Base-by-base conservation (phyloP, 2,113 vertebrate genomes). In the Osmerus eperlanus region DNA sequence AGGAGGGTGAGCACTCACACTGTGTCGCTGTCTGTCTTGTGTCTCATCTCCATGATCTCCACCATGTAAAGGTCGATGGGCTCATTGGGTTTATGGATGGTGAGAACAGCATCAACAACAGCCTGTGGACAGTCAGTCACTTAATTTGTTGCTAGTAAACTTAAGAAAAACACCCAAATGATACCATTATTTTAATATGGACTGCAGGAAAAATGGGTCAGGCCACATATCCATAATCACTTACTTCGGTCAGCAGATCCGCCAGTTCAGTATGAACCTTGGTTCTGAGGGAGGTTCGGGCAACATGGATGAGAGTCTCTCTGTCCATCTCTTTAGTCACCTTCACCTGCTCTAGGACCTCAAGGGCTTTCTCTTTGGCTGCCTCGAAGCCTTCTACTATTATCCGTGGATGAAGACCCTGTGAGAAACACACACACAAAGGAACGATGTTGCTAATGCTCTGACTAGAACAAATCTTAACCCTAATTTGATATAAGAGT, bases 31-130 rank as follows among this genome's bases (percentile, higher is more conserved):
- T 98, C 97, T 0, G 95, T 96, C 87, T 97, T 99, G 83, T 99
- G 97, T 69, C 94, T 99, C 97, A 99, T 99, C 86, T 99, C 96
- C 96, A 99, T 98, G 55, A 98, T 98, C 77, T 99, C 97, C 77
- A 99, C 94, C 97, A 99, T 99, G 89, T 92, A 96, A 53, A 99
- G 93, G 78, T 99, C 96, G 47, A 96, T 95, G 62, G 96, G 92
- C 74, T 98, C 97, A 29, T 90, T 91, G 41, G 93, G 92, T 78
- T 93, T 95, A 54, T 86, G 88, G 65, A 99, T 94, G 19, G 96
- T 91, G 81, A 99, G 78, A 65, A 99, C 91, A 68, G 97, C 95
- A 77, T 99, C 96, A 5, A 99, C 97, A 1, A 99, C 96, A 76
- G 97, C 97, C 97, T 99, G 81, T 8, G 64, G 53, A 78, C 1